phyloP scores from a whole-genome alignment of 2,888 invertebrate genomes.

The Andrena bicolor region DNA sequence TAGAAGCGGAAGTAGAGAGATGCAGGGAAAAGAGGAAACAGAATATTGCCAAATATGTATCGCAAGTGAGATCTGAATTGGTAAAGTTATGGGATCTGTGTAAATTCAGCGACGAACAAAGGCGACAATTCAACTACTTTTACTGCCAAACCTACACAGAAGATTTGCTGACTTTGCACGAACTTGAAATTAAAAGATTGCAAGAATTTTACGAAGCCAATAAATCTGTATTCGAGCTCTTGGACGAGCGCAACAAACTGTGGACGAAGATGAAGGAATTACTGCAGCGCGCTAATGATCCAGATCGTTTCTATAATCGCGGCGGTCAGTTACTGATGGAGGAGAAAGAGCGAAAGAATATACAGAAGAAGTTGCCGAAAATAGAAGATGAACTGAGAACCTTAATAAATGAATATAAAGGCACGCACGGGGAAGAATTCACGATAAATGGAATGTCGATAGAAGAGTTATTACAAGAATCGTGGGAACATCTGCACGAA shows the following conservation, averaged over 20 bases:
- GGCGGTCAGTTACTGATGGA: constrained; percentile 94
- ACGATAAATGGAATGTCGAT: constrained; percentile 88
- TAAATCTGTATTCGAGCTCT: constrained; percentile 87
- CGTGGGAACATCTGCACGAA: constrained; percentile 88
- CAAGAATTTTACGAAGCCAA: constrained; percentile 89
- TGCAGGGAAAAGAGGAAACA: constrained; percentile 91
- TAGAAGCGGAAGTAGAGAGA: constrained; percentile 89
- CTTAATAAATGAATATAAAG: constrained; percentile 85
- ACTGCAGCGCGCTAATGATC: constrained; percentile 91
- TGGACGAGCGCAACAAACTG: constrained; percentile 80
- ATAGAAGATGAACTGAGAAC: constrained; percentile 89
- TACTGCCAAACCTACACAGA: constrained; percentile 91
- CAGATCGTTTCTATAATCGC: constrained; percentile 93
- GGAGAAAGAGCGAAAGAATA: constrained; percentile 93
- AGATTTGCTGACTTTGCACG: constrained; percentile 92
- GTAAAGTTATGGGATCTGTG: constrained; percentile 91
- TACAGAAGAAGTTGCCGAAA: constrained; percentile 90
- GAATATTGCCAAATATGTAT: constrained; percentile 89
- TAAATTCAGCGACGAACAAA: constrained; percentile 88
- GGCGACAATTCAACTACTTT: constrained; percentile 88
- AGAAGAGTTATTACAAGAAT: constrained; percentile 87
- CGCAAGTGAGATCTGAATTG: constrained; percentile 90
- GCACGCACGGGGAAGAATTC: constrained; percentile 86
- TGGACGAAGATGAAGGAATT: constrained; percentile 92
- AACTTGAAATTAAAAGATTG: constrained; percentile 91